These are phyloP conservation scores for Rhysida immarginata DNA, from an alignment of 1,140 invertebrate genomes.

Conservation along the genomic window DNA sequence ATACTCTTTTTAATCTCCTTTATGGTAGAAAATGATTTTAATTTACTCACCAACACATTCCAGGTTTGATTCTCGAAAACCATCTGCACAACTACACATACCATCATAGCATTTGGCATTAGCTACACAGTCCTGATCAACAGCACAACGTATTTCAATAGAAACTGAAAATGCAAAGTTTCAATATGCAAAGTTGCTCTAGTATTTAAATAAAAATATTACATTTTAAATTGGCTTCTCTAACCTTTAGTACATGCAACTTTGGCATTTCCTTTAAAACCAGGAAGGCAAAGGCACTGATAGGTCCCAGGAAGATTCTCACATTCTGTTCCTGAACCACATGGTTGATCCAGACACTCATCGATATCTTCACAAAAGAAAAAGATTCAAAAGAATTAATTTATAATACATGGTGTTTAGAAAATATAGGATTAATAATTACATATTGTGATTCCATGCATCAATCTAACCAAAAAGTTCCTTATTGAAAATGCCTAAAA, in stretches of 20 bases:
- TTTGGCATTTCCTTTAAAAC: slow-evolving; percentile 53
- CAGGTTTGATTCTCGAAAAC: slow-evolving; percentile 4
- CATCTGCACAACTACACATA: neutral
- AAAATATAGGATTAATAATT: too few species aligned
- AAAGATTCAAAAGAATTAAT: too few species aligned
- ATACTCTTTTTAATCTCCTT: too few species aligned
- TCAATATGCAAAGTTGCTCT: slow-evolving; percentile 14
- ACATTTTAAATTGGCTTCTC: slow-evolving; percentile 11
- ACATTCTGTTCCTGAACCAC: slow-evolving; percentile 53
- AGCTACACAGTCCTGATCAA: slow-evolving; percentile 49
- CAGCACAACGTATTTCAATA: slow-evolving; percentile 17
- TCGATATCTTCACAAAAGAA: slow-evolving; percentile 36
- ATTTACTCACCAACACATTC: slow-evolving; percentile 19
- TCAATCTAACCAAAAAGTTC: too few species aligned
- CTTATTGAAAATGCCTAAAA: too few species aligned
- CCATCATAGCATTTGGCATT: slow-evolving; percentile 36
- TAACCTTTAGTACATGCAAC: neutral
- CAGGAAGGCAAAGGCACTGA: slow-evolving; percentile 55
- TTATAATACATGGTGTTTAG: too few species aligned
- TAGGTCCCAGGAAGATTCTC: slow-evolving; percentile 52
- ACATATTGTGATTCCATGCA: too few species aligned
- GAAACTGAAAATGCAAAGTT: too few species aligned
- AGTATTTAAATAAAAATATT: slow-evolving; percentile 17
- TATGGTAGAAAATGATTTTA: too few species aligned
- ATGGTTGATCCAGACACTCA: slow-evolving; percentile 49